Evolutionary conservation across 2,888 invertebrate genomes (phyloP), one percentile per base, ranked within the genome.

Genomic region (Coleophora flavipennella): DNA sequence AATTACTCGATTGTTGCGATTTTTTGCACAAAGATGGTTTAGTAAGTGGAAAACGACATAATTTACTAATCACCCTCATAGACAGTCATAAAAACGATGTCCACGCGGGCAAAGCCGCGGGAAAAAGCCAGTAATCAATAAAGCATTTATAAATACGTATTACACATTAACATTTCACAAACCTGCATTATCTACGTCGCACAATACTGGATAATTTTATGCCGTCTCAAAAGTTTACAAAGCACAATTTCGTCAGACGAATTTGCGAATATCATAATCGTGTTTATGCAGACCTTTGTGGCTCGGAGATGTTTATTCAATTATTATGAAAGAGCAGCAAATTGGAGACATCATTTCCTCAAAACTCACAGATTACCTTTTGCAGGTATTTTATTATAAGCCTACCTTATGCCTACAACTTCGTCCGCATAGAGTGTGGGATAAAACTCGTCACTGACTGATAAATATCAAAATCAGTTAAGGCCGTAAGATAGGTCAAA

Each of bases 201-300:
- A 54, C 47, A 51, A 48, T 50, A 46, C 45, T 48, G 41, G 35
- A 48, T 48, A 43, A 50, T 46, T 50, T 51, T 45, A n/a, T n/a
- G n/a, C n/a, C n/a, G n/a, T n/a, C 42, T 44, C 44, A 48, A 48
- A 37, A 41, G 31, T 35, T 35, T 26, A n/a, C 39, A 25, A 28
- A 39, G 31, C 27, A 33, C 33, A 43, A 40, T 20, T 38, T 39
- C 36, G 33, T 33, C 33, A 31, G 41, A 20, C 20, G 31, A 38
- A 51, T 52, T 51, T 51, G 42, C 48, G 46, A 44, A 53, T 62
- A 62, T 59, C 51, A 55, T 59, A 62, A 59, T 56, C 61, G 58
- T 55, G 53, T 61, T 59, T 59, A 51, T 53, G 39, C 62, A 55
- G 59, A 49, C 43, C 56, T 57, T 50, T 55, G 50, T 51, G 50